Conservation (phyloP, 2,888 invertebrate genomes). For the Psylliodes chrysocephalus region DNA sequence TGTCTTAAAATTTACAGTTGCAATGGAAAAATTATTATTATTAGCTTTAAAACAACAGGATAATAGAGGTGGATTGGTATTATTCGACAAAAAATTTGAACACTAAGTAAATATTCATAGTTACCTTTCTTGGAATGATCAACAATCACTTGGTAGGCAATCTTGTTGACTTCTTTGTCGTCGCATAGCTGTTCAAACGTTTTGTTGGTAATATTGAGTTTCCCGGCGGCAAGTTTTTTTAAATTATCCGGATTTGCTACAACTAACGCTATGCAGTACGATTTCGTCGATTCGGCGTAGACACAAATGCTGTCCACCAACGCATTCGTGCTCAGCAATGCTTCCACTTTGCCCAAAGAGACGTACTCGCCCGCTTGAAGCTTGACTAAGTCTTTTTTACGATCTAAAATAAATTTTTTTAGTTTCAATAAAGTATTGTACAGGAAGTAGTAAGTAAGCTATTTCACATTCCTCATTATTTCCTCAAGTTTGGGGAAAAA, state of each 20-base stretch:
- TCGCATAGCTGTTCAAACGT: constrained; percentile 81
- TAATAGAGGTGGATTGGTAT: no score
- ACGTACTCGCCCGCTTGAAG: constrained; percentile 98
- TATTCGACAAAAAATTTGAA: no score
- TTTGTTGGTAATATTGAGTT: constrained; percentile 67
- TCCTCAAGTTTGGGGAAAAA: no score
- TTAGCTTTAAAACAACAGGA: no score
- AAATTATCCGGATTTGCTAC: constrained; percentile 82
- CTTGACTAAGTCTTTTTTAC: constrained; percentile 98
- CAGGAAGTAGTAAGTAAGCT: no score
- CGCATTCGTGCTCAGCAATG: constrained; percentile 91
- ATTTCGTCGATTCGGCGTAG: constrained; percentile 88
- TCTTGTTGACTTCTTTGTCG: constrained; percentile 76
- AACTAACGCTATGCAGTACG: constrained; percentile 87
- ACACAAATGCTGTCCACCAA: constrained; percentile 96
- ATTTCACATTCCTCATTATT: no score
- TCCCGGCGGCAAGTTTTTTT: constrained; percentile 74
- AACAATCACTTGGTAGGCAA: constrained; percentile 82
- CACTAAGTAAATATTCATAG: no score
- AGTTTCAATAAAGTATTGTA: no score
- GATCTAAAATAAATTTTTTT: constrained; percentile 83
- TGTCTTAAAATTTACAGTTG: no score
- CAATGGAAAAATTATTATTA: no score
- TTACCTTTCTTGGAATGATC: constrained; percentile 88
- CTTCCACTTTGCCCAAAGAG: constrained; percentile 94